A percentile compares a stretch with the other conserved stretches of the same genome.
These are phyloP conservation scores for Lochmaea crataegi DNA, from an alignment of 2,888 invertebrate species.

Conservation along the genomic window DNA sequence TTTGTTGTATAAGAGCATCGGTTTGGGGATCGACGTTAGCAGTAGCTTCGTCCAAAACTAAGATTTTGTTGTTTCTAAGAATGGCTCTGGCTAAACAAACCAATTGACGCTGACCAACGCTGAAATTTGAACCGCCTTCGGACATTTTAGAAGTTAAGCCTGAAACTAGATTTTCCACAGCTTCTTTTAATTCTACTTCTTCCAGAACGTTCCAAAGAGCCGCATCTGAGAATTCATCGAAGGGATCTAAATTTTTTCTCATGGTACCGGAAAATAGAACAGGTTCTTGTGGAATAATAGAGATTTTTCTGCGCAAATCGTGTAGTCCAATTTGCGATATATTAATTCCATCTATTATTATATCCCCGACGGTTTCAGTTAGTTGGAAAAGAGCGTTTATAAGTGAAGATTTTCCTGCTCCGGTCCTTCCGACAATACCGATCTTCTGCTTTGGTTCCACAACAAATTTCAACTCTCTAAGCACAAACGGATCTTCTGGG, in stretches of 20 bases:
- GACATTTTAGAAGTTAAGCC: conserved; percentile 66
- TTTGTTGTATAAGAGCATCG: conserved; percentile 80
- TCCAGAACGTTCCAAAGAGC: conserved; percentile 84
- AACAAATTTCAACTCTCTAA: conserved; percentile 77
- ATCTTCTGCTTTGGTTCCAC: conserved; percentile 79
- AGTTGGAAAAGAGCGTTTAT: conserved; percentile 79
- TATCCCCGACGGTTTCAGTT: conserved; percentile 68
- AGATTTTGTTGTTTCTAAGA: conserved; percentile 62
- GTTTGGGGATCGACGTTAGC: conserved; percentile 85
- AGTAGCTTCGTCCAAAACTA: conserved; percentile 76
- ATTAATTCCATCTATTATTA: conserved; percentile 73
- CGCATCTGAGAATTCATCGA: conserved; percentile 78
- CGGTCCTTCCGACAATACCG: conserved; percentile 86
- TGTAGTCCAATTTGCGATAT: conserved; percentile 67
- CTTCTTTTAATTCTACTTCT: conserved; percentile 81
- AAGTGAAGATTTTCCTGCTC: conserved; percentile 81
- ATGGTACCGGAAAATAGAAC: conserved; percentile 85
- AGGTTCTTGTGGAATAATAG: conserved; percentile 71
- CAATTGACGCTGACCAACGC: conserved; percentile 73
- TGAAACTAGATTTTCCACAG: conserved; percentile 64
- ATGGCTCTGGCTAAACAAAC: conserved; percentile 77
- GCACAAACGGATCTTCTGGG: conserved; percentile 76
- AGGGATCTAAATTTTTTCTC: conserved; percentile 91
- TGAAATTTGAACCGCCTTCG: conserved; percentile 70
- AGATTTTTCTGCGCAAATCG: conserved; percentile 67